Conservation (phyloP, 2,113 vertebrate species). For the Hyperopisus bebe region DNA sequence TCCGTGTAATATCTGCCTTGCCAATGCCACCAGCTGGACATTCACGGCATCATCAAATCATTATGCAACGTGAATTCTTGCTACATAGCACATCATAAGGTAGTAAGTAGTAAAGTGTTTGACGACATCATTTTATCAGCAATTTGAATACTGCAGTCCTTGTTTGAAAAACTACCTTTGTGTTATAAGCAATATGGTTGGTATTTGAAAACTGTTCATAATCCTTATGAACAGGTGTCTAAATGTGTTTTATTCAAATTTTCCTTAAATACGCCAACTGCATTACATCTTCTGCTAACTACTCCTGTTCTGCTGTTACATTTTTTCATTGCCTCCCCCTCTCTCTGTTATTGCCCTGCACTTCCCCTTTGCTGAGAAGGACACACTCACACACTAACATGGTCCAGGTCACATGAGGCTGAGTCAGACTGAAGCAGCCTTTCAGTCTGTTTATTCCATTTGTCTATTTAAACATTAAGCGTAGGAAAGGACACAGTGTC, state of each 20-base stretch:
- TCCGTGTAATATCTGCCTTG: background rate
- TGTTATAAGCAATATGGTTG: background rate
- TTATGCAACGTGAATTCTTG: background rate
- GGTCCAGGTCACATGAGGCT: background rate
- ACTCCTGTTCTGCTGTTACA: background rate
- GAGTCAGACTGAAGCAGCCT: background rate
- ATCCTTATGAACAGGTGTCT: background rate
- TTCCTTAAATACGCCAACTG: background rate
- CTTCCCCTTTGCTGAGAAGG: background rate
- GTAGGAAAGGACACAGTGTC: background rate
- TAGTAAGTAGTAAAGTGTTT: background rate
- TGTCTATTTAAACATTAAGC: background rate
- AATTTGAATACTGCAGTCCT: background rate
- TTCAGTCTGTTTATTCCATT: background rate
- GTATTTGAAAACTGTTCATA: background rate
- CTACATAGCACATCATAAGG: background rate
- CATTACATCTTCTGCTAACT: background rate
- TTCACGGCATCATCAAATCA: background rate
- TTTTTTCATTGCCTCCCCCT: background rate
- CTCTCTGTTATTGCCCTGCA: background rate
- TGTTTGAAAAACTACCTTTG: background rate
- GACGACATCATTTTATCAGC: background rate
- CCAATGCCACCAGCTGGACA: background rate
- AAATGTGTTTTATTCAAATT: background rate
- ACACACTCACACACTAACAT: background rate